Base-by-base conservation (phyloP, 2,888 invertebrate genomes). In the Heliconius aoede region DNA sequence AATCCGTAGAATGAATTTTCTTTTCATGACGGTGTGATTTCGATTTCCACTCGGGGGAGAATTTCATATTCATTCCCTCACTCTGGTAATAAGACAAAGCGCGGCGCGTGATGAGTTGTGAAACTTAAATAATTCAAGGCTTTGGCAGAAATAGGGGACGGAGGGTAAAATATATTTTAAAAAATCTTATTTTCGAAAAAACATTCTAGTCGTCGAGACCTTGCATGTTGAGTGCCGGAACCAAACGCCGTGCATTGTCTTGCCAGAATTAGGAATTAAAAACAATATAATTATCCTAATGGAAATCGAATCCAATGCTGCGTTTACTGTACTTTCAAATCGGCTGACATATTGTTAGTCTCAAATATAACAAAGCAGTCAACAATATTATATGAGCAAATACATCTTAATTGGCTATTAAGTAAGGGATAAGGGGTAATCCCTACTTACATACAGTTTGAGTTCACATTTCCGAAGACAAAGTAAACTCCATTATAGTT, bases 401-500 rank as follows among this genome's bases (percentile, higher is more conserved):
- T 67, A 69, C 30, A 55, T 69, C 13, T 51, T 69, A 51, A 69
- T 69, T 69, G 55, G 69, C 69, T 30, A 55, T 69, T 55, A 55
- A 55, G 55, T 24, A 55, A 51, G 24, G 24, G 30, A 1, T 21
- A 51, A 55, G 55, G n/a, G n/a, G n/a, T 69, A 69, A 69, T 69
- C 69, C 30, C 8, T 24, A 55, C 55, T 5, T 24, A 55, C 55
- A 69, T n/a, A 60, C 58, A 24, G 15, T 11, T 24, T 30, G 13
- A 69, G 69, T n/a, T 69, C 30, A 62, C 30, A 76, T 62, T 64
- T 72, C 65, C 28, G 55, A 67, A 65, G 72, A 76, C 72, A 76
- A 76, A 65, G 72, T 65, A 72, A 72, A 72, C 76, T 65, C 71
- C 65, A 72, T 76, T 67, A 67, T n/a, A n/a, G 15, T 51, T 5